These are phyloP conservation scores for Molossus molossus DNA, from an alignment of 2,797 vertebrate genomes.

Conservation along the genomic window DNA sequence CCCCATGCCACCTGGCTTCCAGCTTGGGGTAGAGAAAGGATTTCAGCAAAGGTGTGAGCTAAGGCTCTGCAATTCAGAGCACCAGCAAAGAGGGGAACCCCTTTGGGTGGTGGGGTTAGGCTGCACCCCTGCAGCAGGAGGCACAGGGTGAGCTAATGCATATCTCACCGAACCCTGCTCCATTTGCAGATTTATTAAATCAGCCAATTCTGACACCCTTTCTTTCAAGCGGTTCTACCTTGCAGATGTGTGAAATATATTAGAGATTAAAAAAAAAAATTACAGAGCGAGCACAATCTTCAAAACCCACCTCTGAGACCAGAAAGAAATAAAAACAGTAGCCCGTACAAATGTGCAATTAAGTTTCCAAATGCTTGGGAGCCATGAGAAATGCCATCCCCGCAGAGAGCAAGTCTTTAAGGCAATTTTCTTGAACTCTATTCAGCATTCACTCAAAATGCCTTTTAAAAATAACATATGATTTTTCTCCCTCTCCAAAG, in stretches of 20 bases:
- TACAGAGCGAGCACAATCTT: conserved; percentile 88
- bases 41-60: conserved; percentile 48
- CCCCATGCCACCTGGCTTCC: conserved; percentile 22
- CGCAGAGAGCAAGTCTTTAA: conserved; percentile 88
- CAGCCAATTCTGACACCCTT: conserved; percentile 86
- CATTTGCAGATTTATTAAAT: conserved; percentile 89
- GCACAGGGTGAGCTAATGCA: not conserved
- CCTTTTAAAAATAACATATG: conserved; percentile 89
- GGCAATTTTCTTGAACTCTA: conserved; percentile 90
- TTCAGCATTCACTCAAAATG: conserved; percentile 88
- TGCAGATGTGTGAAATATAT: conserved; percentile 89
- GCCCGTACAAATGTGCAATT: conserved; percentile 90
- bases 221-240: conserved; percentile 88
- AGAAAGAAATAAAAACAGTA: conserved; percentile 90
- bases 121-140: not conserved
- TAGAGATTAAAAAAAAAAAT: conserved; percentile 89
- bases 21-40: conserved; percentile 48
- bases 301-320: conserved; percentile 90
- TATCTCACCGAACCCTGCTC: conserved; percentile 72
- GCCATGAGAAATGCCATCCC: conserved; percentile 87
- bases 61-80: not conserved
- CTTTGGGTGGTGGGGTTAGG: not conserved
- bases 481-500: conserved; percentile 84
- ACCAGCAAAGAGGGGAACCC: not conserved
- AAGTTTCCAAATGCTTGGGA: conserved; percentile 90